Conservation (phyloP, 2,113 vertebrate species). For the Anguilla japonica region DNA sequence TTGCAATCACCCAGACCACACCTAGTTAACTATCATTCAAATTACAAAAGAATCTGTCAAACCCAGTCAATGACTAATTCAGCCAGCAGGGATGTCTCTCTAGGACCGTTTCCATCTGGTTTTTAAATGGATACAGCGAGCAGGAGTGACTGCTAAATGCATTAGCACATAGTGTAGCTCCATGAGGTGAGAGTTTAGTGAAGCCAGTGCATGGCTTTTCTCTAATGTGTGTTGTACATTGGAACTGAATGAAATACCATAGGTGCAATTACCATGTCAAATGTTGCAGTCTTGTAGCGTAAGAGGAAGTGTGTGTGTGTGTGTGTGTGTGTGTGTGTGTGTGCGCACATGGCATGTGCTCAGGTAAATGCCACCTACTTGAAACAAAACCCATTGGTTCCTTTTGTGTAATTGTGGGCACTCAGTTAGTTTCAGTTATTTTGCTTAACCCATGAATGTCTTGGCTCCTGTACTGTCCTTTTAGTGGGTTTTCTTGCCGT, state of each 20-base stretch:
- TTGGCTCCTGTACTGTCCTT: background rate
- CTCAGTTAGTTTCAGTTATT: no score
- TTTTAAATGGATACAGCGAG: conserved; percentile 62
- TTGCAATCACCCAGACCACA: conserved; percentile 51
- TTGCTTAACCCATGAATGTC: background rate
- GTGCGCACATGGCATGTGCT: background rate
- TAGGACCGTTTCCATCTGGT: conserved; percentile 68
- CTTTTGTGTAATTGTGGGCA: no score
- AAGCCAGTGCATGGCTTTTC: background rate
- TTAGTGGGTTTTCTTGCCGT: background rate
- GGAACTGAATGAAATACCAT: no score
- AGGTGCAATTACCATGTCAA: background rate
- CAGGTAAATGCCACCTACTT: no score
- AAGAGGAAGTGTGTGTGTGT: background rate
- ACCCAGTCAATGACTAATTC: conserved; percentile 55
- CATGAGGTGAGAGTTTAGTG: conserved; percentile 31
- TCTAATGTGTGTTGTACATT: background rate
- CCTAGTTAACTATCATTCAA: conserved; percentile 43
- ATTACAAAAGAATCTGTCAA: conserved; percentile 39
- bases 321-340: no score
- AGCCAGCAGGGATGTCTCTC: conserved; percentile 57
- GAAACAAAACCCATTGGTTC: no score
- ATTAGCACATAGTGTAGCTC: conserved; percentile 51
- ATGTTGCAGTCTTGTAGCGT: background rate
- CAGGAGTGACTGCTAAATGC: conserved; percentile 52